These are phyloP conservation scores for Phymastichus coffea DNA, from an alignment of 1,140 invertebrate genomes.

Conservation along the genomic window DNA sequence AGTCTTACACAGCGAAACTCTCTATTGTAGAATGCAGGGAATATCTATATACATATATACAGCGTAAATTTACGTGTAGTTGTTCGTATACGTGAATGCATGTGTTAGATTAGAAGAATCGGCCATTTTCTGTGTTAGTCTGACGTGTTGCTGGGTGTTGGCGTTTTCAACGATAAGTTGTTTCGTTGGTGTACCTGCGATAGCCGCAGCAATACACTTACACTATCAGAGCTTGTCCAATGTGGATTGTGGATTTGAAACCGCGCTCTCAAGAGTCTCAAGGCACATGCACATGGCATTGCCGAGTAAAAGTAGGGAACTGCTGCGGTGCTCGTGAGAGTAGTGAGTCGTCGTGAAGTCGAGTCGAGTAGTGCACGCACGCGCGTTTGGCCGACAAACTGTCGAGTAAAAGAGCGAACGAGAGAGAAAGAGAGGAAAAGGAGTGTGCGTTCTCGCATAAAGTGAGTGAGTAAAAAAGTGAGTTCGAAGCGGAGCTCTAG, in stretches of 20 bases:
- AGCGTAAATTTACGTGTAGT: conserved; percentile 13
- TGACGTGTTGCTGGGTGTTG: conserved; percentile 49
- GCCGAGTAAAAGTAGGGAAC: conserved; percentile 35
- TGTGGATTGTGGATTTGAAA: conserved; percentile 33
- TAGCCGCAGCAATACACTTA: conserved; percentile 33
- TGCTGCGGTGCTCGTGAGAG: no score
- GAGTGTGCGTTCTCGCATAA: background rate
- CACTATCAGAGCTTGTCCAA: conserved; percentile 31
- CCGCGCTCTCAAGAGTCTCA: conserved; percentile 27
- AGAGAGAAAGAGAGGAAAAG: background rate
- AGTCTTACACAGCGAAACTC: no score
- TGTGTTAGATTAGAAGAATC: conserved; percentile 35
- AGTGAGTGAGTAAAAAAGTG: conserved; percentile 10
- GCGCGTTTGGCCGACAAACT: conserved; percentile 7
- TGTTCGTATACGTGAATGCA: conserved; percentile 18
- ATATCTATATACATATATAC: conserved; percentile 2
- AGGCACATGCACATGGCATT: conserved; percentile 33
- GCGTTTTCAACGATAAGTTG: no score
- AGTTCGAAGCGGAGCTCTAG: background rate
- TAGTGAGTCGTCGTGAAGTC: no score
- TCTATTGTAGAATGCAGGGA: no score
- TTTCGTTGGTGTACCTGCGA: no score
- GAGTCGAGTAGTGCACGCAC: no score
- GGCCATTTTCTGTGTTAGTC: conserved; percentile 50
- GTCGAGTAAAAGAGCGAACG: no score